Evolutionary conservation across 2,888 invertebrate genomes (phyloP).

Genomic region (Drosophila birchii): DNA sequence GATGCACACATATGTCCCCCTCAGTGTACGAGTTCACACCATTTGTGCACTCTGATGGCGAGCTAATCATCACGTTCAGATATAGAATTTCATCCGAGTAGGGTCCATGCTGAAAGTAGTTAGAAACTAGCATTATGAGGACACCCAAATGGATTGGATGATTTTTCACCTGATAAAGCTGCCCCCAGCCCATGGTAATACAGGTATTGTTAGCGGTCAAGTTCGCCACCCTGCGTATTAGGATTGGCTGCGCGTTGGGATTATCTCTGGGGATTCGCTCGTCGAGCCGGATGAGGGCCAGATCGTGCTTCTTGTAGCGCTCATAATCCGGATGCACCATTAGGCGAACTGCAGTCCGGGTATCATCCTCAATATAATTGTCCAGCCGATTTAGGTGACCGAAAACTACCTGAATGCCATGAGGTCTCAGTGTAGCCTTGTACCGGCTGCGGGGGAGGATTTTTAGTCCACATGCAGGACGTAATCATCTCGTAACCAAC

Average conservation of each 20-base stretch:
- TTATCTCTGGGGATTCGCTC: constrained; percentile 42
- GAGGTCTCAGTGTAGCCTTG: constrained; percentile 52
- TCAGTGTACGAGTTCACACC: constrained; percentile 1
- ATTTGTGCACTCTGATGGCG: constrained; percentile 6
- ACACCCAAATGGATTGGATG: not conserved
- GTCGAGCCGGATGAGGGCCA: constrained; percentile 46
- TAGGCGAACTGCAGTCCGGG: constrained; percentile 39
- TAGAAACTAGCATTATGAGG: too few species aligned
- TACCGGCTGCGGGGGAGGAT: constrained; percentile 36
- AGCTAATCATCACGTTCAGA: constrained; percentile 38
- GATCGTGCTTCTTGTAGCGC: constrained; percentile 52
- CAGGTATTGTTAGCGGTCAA: constrained; percentile 16
- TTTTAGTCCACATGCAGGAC: not conserved
- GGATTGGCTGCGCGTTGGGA: constrained; percentile 39
- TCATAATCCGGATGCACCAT: constrained; percentile 54
- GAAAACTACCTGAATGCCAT: constrained; percentile 48
- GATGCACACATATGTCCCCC: constrained; percentile 42
- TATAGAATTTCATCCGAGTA: constrained; percentile 59
- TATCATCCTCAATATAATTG: not conserved
- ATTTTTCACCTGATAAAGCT: constrained; percentile 53
- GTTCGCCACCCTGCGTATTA: not conserved
- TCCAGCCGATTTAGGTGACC: constrained; percentile 32
- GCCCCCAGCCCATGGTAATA: constrained; percentile 65
- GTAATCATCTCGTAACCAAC: too few species aligned
- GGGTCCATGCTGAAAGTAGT: constrained; percentile 54